Evolutionary conservation across 1,140 invertebrate species (phyloP).

Genomic region (Andrena cerasifolii): DNA sequence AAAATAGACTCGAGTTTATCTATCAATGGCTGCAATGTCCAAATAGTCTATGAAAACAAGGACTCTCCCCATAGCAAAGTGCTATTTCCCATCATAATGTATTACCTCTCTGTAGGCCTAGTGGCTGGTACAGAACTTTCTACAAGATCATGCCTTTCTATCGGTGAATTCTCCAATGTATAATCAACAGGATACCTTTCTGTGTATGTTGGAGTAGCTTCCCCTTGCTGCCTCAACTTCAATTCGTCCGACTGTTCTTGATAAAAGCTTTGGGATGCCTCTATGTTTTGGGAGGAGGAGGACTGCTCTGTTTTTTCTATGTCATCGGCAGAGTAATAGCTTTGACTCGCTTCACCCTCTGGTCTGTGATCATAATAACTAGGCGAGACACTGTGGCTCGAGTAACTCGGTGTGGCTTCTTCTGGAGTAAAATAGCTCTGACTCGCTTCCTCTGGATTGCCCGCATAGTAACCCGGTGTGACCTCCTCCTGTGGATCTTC

Average conservation of each 20-base stretch:
- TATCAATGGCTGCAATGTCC: constrained; percentile 37
- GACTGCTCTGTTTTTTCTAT: constrained; percentile 67
- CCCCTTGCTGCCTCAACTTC: constrained; percentile 71
- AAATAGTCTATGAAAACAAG: constrained; percentile 53
- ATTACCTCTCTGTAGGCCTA: constrained; percentile 79
- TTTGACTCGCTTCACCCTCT: constrained; percentile 77
- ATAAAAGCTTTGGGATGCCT: constrained; percentile 79
- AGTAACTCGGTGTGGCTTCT: constrained; percentile 75
- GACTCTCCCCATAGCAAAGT: constrained; percentile 29
- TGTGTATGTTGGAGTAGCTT: constrained; percentile 77
- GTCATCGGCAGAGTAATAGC: constrained; percentile 76
- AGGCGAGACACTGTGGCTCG: constrained; percentile 73
- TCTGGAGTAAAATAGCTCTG: constrained; percentile 77
- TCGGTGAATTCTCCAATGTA: constrained; percentile 74
- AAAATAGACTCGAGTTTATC: constrained; percentile 65
- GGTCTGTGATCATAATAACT: constrained; percentile 75
- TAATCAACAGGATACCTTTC: constrained; percentile 78
- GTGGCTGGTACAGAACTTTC: constrained; percentile 78
- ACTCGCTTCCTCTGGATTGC: constrained; percentile 72
- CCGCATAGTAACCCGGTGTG: constrained; percentile 75
- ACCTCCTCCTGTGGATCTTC: constrained; percentile 74
- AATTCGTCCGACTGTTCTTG: constrained; percentile 70
- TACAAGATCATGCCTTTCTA: constrained; percentile 80
- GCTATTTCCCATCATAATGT: constrained; percentile 49
- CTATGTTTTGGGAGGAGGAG: constrained; percentile 70